Conservation (phyloP, 2,888 invertebrate species). For the Lampropteryx suffumata region DNA sequence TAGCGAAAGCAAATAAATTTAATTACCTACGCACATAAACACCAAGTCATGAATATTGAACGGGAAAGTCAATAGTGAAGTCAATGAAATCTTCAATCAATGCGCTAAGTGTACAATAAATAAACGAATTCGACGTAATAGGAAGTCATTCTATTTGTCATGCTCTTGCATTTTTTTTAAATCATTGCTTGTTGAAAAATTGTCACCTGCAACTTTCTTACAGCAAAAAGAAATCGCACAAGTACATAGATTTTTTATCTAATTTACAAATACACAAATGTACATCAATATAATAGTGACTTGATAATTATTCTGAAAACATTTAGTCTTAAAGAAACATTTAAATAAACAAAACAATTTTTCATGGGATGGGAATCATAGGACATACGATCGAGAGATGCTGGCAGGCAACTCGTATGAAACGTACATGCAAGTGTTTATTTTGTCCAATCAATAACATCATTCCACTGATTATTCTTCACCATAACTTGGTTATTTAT, state of each 20-base stretch:
- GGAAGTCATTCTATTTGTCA: conserved; percentile 35
- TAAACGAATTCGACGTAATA: conserved; percentile 39
- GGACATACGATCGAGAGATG: too few relatives aligned
- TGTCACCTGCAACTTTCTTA: conserved; percentile 27
- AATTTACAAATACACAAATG: too few relatives aligned
- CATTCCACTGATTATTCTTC: conserved; percentile 47
- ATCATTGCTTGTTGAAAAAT: conserved; percentile 28
- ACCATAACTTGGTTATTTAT: conserved; percentile 42
- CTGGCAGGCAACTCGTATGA: conserved; percentile 41
- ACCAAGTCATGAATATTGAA: conserved; percentile 63
- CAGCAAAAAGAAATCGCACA: conserved; percentile 10
- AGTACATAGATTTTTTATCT: too few relatives aligned
- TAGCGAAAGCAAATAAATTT: conserved; percentile 39
- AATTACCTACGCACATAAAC: conserved; percentile 51
- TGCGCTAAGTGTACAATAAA: conserved; percentile 37
- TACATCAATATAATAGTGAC: too few relatives aligned
- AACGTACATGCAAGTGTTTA: conserved; percentile 42
- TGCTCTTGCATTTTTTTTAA: conserved; percentile 29
- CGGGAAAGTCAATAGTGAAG: conserved; percentile 47
- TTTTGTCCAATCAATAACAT: conserved; percentile 34
- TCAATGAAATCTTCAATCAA: conserved; percentile 40
- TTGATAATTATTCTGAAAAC: too few relatives aligned
- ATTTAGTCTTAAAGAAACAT: too few relatives aligned
- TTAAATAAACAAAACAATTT: too few relatives aligned
- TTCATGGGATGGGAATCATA: too few relatives aligned